Evolutionary conservation across 1,140 invertebrate genomes (phyloP).

Genomic region (Cataglyphis hispanica): DNA sequence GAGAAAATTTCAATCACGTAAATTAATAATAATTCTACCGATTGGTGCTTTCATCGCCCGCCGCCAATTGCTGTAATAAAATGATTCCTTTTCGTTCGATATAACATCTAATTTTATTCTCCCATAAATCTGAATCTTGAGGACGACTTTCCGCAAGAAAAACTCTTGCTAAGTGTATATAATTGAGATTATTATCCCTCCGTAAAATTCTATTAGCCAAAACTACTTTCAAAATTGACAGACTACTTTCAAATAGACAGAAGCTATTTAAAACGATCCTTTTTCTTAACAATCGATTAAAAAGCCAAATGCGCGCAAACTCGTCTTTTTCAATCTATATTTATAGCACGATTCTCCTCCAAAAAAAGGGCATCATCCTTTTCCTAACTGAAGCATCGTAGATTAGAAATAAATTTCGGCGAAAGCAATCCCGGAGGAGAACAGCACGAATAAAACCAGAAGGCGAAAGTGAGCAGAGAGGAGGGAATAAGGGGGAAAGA

Average conservation of each 20-base stretch:
- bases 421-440: background rate
- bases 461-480: background rate
- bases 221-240: background rate
- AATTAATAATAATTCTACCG: background rate
- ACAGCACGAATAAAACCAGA: background rate
- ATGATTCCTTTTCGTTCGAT: background rate
- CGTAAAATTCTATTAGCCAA: background rate
- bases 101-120: constrained; percentile 11
- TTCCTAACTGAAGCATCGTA: background rate
- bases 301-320: background rate
- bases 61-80: background rate
- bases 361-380: background rate
- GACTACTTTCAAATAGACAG: background rate
- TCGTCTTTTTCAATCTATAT: constrained; percentile 2
- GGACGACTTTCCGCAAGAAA: background rate
- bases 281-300: background rate
- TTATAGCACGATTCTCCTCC: background rate
- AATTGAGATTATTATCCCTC: background rate
- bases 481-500: background rate
- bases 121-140: too few species aligned
- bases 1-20: background rate
- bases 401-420: constrained; percentile 51
- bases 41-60: constrained; percentile 26
- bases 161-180: too few species aligned
- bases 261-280: background rate